Evolutionary conservation across 2,797 vertebrate species (phyloP).

Genomic region (Scarus forsteni): DNA sequence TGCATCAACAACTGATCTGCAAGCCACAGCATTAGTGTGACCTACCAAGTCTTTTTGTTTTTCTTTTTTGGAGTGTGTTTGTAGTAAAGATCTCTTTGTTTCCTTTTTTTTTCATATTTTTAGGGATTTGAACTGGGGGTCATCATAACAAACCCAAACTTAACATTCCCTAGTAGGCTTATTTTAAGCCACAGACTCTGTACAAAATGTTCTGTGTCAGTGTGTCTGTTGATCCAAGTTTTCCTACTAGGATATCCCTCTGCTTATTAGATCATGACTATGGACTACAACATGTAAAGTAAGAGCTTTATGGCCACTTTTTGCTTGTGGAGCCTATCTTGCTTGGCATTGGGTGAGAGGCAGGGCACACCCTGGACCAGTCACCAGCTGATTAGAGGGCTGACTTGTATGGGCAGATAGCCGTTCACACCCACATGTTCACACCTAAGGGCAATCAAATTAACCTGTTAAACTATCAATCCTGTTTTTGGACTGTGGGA

Average conservation of each 20-base stretch:
- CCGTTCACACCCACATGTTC: no score
- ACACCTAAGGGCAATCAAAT: no score
- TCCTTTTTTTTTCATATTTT: slow-evolving; percentile 42
- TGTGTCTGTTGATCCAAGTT: slow-evolving; percentile 45
- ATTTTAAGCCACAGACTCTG: slow-evolving; percentile 34
- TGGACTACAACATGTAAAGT: slow-evolving; percentile 5
- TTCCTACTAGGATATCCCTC: slow-evolving; percentile 10
- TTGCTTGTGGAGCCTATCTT: no score
- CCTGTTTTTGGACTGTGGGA: no score
- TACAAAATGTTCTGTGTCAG: slow-evolving; percentile 58
- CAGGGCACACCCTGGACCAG: no score
- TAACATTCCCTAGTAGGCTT: slow-evolving; percentile 26
- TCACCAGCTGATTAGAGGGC: no score
- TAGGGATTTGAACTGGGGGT: slow-evolving; percentile 52
- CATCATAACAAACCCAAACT: slow-evolving; percentile 42
- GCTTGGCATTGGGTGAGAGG: no score
- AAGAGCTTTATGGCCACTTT: neutral
- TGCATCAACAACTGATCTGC: slow-evolving; percentile 45
- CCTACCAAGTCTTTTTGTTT: slow-evolving; percentile 48
- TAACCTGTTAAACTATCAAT: no score
- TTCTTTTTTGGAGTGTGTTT: slow-evolving; percentile 23
- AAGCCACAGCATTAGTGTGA: slow-evolving; percentile 49
- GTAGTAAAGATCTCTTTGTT: slow-evolving; percentile 40
- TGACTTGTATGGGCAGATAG: no score
- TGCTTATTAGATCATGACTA: slow-evolving; percentile 28